A percentile compares a stretch with the other conserved stretches of the same genome.
These are phyloP conservation scores for Sebastes minor DNA, from an alignment of 2,797 vertebrate species.

Conservation along the genomic window DNA sequence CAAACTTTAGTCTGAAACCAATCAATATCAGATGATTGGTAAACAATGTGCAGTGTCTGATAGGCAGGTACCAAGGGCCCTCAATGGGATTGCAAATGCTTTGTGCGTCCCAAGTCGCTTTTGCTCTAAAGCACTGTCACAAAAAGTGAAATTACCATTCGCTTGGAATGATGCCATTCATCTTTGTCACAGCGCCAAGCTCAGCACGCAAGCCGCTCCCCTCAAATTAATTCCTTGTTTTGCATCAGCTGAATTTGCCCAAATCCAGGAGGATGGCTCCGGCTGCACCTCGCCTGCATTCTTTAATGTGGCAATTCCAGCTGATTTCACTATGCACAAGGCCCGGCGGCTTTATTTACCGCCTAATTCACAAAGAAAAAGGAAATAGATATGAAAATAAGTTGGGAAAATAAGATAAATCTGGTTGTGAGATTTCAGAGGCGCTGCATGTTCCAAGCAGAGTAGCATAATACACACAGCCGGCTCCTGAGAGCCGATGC, in stretches of 20 bases:
- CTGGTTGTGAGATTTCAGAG: conserved; percentile 87
- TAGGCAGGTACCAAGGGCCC: conserved; percentile 97
- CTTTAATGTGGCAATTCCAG: conserved; percentile 97
- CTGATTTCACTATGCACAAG: conserved; percentile 84
- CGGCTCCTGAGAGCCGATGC: conserved; percentile 90
- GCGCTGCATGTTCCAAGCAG: conserved; percentile 79
- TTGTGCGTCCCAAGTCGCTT: conserved; percentile 94
- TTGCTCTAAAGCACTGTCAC: conserved; percentile 99
- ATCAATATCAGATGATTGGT: conserved; percentile 99
- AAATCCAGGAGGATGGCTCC: conserved; percentile 98
- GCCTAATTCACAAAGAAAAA: conserved; percentile 95
- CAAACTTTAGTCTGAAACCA: conserved; percentile 98
- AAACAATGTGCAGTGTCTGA: conserved; percentile 99
- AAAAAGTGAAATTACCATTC: conserved; percentile 99
- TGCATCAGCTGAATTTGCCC: conserved; percentile 99
- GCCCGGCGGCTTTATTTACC: conserved; percentile 91
- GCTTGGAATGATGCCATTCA: conserved; percentile 99
- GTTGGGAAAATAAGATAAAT: conserved; percentile 95
- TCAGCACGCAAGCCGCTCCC: conserved; percentile 93
- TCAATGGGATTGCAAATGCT: conserved; percentile 99
- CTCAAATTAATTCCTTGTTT: conserved; percentile 99
- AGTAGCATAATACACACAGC: conserved; percentile 86
- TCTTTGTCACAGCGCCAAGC: conserved; percentile 99
- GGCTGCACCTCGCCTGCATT: conserved; percentile 89
- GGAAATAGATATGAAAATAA: conserved; percentile 98